A percentile compares a stretch with the other conserved stretches of the same genome.
These are phyloP conservation scores for Caretta caretta DNA, from an alignment of 2,113 vertebrate species.

Conservation along the genomic window DNA sequence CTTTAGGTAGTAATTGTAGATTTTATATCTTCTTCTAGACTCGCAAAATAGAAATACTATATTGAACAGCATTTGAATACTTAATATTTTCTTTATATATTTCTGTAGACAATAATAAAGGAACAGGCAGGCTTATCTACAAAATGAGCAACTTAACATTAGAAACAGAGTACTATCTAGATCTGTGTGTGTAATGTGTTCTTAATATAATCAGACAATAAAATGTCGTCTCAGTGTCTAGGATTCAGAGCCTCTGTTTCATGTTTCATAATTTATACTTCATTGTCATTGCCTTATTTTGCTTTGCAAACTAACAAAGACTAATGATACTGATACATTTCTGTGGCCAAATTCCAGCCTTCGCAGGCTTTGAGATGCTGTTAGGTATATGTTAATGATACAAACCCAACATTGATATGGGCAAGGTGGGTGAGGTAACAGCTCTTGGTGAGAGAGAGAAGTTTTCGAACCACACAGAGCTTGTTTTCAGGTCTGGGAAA, in stretches of 20 bases:
- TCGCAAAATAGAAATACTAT: constrained; percentile 16
- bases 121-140: constrained; percentile 18
- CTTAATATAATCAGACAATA: not conserved
- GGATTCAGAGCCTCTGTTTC: not conserved
- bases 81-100: not conserved
- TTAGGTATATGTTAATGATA: not conserved
- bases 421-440: not conserved
- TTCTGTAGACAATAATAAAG: not conserved
- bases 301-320: not conserved
- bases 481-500: not conserved
- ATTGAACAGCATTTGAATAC: constrained; percentile 12
- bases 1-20: constrained; percentile 15
- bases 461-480: not conserved
- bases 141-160: not conserved
- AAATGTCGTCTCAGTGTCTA: not conserved
- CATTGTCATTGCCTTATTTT: not conserved
- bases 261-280: constrained; percentile 2
- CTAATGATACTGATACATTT: constrained; percentile 27
- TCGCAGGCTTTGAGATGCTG: not conserved
- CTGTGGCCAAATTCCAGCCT: not conserved
- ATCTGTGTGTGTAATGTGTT: not conserved
- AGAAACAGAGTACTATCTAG: constrained; percentile 2
- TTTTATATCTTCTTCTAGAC: not conserved
- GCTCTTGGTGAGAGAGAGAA: not conserved
- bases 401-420: not conserved